These are phyloP conservation scores for Cydia fagiglandana DNA, from an alignment of 1,140 invertebrate genomes.

Conservation along the genomic window DNA sequence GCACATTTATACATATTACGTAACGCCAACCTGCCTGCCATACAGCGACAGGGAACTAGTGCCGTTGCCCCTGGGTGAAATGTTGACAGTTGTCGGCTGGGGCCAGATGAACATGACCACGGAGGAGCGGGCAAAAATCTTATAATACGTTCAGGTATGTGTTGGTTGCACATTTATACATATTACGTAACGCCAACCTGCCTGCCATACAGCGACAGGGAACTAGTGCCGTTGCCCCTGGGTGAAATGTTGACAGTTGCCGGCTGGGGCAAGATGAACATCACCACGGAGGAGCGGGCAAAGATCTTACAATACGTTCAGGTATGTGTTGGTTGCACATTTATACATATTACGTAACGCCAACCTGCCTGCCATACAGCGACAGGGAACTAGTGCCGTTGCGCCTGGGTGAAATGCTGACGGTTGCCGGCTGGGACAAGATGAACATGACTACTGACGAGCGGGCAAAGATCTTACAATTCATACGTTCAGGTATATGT, in stretches of 20 bases:
- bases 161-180: slow-evolving; percentile 29
- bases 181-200: slow-evolving; percentile 77
- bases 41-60: slow-evolving; percentile 46
- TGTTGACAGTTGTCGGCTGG: slow-evolving; percentile 79
- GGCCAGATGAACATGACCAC: slow-evolving; percentile 76
- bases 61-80: slow-evolving; percentile 50
- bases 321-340: slow-evolving; percentile 45
- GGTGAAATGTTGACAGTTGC: slow-evolving; percentile 73
- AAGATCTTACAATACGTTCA: slow-evolving; percentile 73
- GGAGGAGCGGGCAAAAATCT: slow-evolving; percentile 56
- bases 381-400: slow-evolving; percentile 44
- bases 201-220: slow-evolving; percentile 55
- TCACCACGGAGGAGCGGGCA: slow-evolving; percentile 66
- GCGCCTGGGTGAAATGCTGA: slow-evolving; percentile 58
- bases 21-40: slow-evolving; percentile 71
- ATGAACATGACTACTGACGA: slow-evolving; percentile 71
- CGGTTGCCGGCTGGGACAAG: slow-evolving; percentile 80
- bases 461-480: slow-evolving; percentile 69
- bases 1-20: slow-evolving; percentile 62
- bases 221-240: slow-evolving; percentile 42
- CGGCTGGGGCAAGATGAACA: slow-evolving; percentile 79
- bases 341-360: slow-evolving; percentile 70
- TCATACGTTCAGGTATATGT: slow-evolving; percentile 66
- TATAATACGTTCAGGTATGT: slow-evolving; percentile 76
- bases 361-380: slow-evolving; percentile 68